Evolutionary conservation across 2,113 vertebrate species (phyloP).

Genomic region (Oriolus oriolus): DNA sequence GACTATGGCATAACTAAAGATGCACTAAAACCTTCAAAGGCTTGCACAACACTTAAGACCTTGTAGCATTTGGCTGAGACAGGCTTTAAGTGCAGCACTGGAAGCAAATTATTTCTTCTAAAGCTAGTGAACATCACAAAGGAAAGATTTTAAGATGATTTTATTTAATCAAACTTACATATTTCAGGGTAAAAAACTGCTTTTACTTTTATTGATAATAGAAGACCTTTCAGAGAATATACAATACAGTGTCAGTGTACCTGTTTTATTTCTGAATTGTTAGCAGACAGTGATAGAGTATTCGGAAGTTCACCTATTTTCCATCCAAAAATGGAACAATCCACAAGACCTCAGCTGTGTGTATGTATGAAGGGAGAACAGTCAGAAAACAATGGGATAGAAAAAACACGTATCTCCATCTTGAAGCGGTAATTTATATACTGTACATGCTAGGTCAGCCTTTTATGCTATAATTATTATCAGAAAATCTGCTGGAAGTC

Average conservation of each 20-base stretch:
- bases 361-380: not conserved
- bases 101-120: not conserved
- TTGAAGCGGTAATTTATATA: not conserved
- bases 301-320: not conserved
- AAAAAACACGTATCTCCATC: not conserved
- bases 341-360: not conserved
- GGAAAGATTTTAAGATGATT: not conserved
- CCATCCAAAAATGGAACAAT: not conserved
- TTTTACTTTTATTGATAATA: not conserved
- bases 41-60: not conserved
- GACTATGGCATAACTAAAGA: not conserved
- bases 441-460: not conserved
- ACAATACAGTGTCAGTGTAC: not conserved
- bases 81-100: not conserved
- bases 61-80: not conserved
- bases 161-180: not conserved
- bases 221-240: not conserved
- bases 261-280: not conserved
- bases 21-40: constrained; percentile 11
- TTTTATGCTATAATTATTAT: not conserved
- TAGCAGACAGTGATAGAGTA: not conserved
- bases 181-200: not conserved
- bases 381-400: not conserved
- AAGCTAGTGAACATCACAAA: not conserved
- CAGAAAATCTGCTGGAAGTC: constrained; percentile 1